Conservation (phyloP, 2,113 vertebrate genomes). For the Anolis carolinensis region DNA sequence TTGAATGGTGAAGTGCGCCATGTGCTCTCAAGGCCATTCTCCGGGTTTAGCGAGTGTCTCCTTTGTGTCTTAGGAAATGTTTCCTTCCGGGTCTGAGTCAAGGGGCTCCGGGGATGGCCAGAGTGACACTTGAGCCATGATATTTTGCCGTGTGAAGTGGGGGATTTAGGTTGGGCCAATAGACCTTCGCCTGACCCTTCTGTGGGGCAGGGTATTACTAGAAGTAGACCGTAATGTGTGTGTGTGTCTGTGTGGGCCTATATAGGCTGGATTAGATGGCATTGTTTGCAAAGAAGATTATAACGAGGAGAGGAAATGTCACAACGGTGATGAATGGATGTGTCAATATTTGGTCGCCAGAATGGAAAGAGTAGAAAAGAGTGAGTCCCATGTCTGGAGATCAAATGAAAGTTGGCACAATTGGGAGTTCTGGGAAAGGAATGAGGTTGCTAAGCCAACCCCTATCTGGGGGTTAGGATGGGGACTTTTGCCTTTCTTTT, state of each 20-base stretch:
- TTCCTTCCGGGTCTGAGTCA: background rate
- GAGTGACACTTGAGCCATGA: background rate
- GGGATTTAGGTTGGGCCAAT: slow-evolving; percentile 7
- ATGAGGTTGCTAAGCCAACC: slow-evolving; percentile 69
- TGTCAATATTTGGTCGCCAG: slow-evolving; percentile 42
- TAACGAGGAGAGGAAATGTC: slow-evolving; percentile 59
- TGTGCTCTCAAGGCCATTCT: background rate
- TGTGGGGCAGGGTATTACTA: slow-evolving; percentile 20
- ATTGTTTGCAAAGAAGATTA: slow-evolving; percentile 59
- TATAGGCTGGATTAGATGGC: slow-evolving; percentile 39
- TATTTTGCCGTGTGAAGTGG: slow-evolving; percentile 24
- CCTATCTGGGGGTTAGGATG: background rate
- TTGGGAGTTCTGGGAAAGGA: slow-evolving; percentile 61
- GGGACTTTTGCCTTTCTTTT: slow-evolving; percentile 53
- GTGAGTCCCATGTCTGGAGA: background rate
- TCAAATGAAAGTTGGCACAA: background rate
- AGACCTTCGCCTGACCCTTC: slow-evolving; percentile 29
- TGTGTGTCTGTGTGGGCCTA: background rate
- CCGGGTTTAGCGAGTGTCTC: background rate
- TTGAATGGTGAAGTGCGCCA: background rate
- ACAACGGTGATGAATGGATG: slow-evolving; percentile 61
- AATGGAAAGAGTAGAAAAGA: slow-evolving; percentile 52
- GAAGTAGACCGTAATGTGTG: background rate
- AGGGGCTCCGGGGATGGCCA: background rate
- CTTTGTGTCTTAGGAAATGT: background rate